Conservation (phyloP, 2,113 vertebrate genomes). For the Sisor rabdophorus region DNA sequence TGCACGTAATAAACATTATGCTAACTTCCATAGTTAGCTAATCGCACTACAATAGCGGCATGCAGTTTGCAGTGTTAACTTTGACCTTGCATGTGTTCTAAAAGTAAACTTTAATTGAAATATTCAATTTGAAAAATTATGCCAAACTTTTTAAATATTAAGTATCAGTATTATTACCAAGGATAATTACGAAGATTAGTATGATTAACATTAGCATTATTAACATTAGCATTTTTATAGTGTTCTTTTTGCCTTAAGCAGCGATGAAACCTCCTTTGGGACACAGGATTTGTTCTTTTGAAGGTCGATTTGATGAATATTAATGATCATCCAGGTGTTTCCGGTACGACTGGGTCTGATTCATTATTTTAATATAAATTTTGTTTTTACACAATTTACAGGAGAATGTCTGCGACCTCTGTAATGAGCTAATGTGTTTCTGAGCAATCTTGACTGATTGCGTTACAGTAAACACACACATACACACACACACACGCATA, state of each 20-base stretch:
- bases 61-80: neutral
- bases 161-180: slow-evolving; percentile 1
- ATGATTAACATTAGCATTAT: slow-evolving; percentile 50
- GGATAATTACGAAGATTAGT: slow-evolving; percentile 39
- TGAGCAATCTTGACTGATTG: slow-evolving; percentile 9
- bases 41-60: neutral
- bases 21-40: neutral
- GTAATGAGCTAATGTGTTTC: slow-evolving; percentile 10
- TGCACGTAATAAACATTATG: too few relatives aligned
- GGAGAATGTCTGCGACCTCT: slow-evolving; percentile 15
- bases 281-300: slow-evolving; percentile 34
- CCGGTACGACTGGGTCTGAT: neutral
- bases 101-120: slow-evolving; percentile 6
- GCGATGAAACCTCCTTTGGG: slow-evolving; percentile 50
- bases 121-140: slow-evolving; percentile 6
- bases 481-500: slow-evolving; percentile 1
- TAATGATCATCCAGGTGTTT: slow-evolving; percentile 37
- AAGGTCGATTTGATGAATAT: slow-evolving; percentile 44
- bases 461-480: slow-evolving; percentile 21
- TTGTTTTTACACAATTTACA: slow-evolving; percentile 22
- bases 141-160: slow-evolving; percentile 16
- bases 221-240: slow-evolving; percentile 68
- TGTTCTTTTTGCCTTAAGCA: slow-evolving; percentile 54
- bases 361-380: slow-evolving; percentile 1
- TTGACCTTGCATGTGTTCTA: slow-evolving; percentile 17